These are phyloP conservation scores for Aramus guarauna DNA, from an alignment of 2,113 vertebrate species.

Conservation along the genomic window DNA sequence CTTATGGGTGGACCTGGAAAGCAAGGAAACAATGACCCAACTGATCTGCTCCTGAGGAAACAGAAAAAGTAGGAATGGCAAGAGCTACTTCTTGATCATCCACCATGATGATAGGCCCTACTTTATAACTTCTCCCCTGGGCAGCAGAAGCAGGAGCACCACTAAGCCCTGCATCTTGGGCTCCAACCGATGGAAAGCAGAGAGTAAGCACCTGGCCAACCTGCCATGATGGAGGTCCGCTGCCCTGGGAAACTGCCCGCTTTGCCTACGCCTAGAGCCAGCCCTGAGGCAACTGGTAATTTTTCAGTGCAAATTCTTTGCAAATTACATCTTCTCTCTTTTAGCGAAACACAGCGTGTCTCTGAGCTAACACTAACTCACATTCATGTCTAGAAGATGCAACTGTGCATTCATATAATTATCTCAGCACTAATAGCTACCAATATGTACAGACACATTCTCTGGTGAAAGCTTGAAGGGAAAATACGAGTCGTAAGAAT, in stretches of 20 bases:
- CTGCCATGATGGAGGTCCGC: rapidly evolving
- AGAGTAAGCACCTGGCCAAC: rapidly evolving
- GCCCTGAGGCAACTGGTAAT: neutral
- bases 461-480: neutral
- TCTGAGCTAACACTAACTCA: neutral
- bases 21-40: neutral
- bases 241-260: neutral
- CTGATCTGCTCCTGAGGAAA: neutral
- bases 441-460: neutral
- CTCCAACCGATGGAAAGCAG: neutral
- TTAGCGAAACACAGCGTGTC: neutral
- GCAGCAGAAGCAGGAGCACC: neutral
- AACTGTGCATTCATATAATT: neutral
- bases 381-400: neutral
- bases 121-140: neutral
- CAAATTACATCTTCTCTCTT: neutral
- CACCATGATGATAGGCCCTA: rapidly evolving
- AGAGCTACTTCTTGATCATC: neutral
- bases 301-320: neutral
- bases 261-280: neutral
- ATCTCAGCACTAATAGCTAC: neutral
- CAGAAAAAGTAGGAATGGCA: neutral
- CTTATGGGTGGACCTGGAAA: neutral
- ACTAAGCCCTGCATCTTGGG: neutral
- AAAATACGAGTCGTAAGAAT: neutral